Evolutionary conservation across 2,888 invertebrate species (phyloP).

Genomic region (Euplagia quadripunctaria): DNA sequence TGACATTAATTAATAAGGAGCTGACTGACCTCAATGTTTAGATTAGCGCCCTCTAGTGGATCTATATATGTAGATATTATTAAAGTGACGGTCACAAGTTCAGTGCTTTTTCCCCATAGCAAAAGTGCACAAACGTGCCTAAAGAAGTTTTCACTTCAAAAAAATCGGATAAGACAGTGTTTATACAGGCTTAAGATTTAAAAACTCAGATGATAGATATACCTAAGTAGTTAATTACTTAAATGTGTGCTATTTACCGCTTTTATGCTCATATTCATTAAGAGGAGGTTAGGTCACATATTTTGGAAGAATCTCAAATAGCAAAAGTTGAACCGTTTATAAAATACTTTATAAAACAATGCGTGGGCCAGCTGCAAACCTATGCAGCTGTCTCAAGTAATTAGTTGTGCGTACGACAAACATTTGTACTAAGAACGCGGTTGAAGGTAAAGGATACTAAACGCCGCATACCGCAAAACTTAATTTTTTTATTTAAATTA

Average conservation of each 20-base stretch:
- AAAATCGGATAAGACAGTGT: too few species aligned
- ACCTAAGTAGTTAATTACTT: too few species aligned
- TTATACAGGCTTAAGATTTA: too few species aligned
- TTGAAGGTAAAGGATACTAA: neutral
- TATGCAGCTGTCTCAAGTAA: constrained; percentile 2
- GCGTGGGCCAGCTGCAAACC: neutral
- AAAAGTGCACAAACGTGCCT: too few species aligned
- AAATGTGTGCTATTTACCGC: neutral
- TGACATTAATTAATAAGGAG: too few species aligned
- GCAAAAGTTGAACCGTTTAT: neutral
- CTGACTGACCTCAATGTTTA: too few species aligned
- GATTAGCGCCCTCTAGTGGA: too few species aligned
- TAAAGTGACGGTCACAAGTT: too few species aligned
- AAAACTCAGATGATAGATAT: too few species aligned
- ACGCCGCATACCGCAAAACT: neutral
- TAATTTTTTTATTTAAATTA: neutral
- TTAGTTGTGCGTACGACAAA: neutral
- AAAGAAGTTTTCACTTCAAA: too few species aligned
- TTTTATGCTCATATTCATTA: neutral
- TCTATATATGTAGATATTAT: too few species aligned
- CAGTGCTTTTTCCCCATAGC: too few species aligned
- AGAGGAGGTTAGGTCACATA: neutral
- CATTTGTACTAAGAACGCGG: neutral
- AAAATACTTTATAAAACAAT: neutral
- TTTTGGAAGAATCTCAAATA: neutral